phyloP scores from a whole-genome alignment of 2,113 vertebrate species.

The Serilophus lunatus region DNA sequence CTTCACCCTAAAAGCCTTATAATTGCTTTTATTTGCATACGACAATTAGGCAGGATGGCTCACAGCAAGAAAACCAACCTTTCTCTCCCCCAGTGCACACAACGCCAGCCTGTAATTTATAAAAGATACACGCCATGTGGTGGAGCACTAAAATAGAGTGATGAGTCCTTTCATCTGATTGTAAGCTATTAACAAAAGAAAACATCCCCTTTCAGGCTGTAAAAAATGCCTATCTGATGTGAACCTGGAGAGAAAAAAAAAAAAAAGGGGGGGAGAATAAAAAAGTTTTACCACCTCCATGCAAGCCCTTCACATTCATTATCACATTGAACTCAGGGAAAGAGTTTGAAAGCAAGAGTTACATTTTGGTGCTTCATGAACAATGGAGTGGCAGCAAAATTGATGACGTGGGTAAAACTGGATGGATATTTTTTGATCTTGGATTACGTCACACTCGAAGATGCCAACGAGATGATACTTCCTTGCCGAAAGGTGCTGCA shows the following conservation, averaged over 20 bases:
- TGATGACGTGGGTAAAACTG: constrained; percentile 50
- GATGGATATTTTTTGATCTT: constrained; percentile 30
- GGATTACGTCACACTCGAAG: not conserved
- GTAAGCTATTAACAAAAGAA: constrained; percentile 88
- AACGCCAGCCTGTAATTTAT: constrained; percentile 87
- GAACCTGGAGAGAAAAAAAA: constrained; percentile 69
- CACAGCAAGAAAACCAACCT: constrained; percentile 98
- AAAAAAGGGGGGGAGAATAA: fast-evolving
- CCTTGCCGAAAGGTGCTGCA: constrained; percentile 21
- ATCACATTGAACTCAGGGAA: constrained; percentile 61
- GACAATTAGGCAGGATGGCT: constrained; percentile 99
- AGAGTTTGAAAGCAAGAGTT: constrained; percentile 73
- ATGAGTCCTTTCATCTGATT: constrained; percentile 86
- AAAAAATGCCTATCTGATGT: constrained; percentile 83
- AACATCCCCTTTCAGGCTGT: constrained; percentile 83
- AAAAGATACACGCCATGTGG: constrained; percentile 86
- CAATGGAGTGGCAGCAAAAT: constrained; percentile 62
- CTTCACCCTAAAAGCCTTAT: constrained; percentile 99
- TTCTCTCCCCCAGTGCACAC: constrained; percentile 88
- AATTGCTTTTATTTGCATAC: constrained; percentile 99
- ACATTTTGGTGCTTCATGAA: constrained; percentile 68
- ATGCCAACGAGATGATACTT: constrained; percentile 51
- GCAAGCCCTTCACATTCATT: constrained; percentile 71
- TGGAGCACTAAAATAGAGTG: constrained; percentile 82
- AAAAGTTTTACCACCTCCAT: constrained; percentile 62